These are phyloP conservation scores for Kryphioiulus occultus DNA, from an alignment of 2,888 invertebrate genomes.

Conservation along the genomic window DNA sequence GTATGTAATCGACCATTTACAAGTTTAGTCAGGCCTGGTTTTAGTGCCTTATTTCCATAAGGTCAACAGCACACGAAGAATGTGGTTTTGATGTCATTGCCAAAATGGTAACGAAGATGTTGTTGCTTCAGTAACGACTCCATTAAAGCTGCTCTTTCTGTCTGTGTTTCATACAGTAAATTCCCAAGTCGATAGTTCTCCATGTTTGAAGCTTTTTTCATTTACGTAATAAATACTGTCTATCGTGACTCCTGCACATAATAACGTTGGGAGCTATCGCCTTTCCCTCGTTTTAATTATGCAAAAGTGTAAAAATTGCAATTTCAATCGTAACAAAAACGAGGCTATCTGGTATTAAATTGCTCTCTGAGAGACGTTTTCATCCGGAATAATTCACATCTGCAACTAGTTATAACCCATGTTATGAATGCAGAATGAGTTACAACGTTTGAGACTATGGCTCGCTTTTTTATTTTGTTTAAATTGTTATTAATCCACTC, in stretches of 20 bases:
- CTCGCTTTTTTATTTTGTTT: not conserved
- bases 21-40: no score
- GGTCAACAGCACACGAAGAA: no score
- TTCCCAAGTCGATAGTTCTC: not conserved
- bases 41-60: no score
- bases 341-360: not conserved
- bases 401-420: not conserved
- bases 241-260: not conserved
- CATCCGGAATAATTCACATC: constrained; percentile 29
- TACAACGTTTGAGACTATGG: not conserved
- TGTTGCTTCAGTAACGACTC: not conserved
- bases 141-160: not conserved
- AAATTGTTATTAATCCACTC: constrained; percentile 10
- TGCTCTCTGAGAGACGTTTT: not conserved
- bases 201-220: not conserved
- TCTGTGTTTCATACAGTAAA: no score
- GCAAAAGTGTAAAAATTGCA: constrained; percentile 5
- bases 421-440: constrained; percentile 24
- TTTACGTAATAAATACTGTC: not conserved
- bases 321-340: not conserved
- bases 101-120: not conserved
- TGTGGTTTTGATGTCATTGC: not conserved
- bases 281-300: constrained; percentile 3
- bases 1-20: no score
- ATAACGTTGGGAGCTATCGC: not conserved